phyloP scores from a whole-genome alignment of 2,113 vertebrate species.

The Ailurus styani region DNA sequence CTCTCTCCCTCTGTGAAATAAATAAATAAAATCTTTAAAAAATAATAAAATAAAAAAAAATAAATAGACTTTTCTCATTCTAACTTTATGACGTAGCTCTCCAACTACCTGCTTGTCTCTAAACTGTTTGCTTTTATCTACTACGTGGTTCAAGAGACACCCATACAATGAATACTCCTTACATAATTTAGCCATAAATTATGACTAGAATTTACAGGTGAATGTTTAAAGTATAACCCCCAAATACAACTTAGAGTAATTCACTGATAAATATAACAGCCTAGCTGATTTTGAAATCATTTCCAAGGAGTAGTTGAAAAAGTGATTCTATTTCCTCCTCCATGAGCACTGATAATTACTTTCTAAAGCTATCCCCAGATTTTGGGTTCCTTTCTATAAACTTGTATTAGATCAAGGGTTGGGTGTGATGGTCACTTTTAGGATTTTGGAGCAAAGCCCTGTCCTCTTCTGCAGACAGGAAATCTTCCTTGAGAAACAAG shows the following conservation, averaged over 20 bases:
- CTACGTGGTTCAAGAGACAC: background rate
- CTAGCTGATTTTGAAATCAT: background rate
- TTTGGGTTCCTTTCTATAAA: background rate
- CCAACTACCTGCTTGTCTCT: background rate
- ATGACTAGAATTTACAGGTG: background rate
- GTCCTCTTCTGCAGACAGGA: background rate
- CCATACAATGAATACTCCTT: background rate
- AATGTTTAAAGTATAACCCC: background rate
- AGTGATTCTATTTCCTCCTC: background rate
- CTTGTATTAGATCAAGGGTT: background rate
- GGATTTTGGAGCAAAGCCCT: background rate
- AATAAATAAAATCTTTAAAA: too few species aligned
- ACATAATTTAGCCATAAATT: background rate
- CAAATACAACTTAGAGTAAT: background rate
- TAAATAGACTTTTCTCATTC: conserved; percentile 22
- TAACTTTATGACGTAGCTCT: background rate
- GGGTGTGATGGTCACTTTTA: background rate
- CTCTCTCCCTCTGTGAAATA: too few species aligned
- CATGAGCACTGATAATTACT: background rate
- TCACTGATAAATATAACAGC: background rate
- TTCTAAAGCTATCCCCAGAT: background rate
- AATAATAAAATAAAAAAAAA: too few species aligned
- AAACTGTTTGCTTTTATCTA: background rate
- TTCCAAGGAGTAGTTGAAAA: conserved; percentile 27
- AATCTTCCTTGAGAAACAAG: background rate